phyloP scores from a whole-genome alignment of 1,140 invertebrate genomes.

The Babylonia areolata region DNA sequence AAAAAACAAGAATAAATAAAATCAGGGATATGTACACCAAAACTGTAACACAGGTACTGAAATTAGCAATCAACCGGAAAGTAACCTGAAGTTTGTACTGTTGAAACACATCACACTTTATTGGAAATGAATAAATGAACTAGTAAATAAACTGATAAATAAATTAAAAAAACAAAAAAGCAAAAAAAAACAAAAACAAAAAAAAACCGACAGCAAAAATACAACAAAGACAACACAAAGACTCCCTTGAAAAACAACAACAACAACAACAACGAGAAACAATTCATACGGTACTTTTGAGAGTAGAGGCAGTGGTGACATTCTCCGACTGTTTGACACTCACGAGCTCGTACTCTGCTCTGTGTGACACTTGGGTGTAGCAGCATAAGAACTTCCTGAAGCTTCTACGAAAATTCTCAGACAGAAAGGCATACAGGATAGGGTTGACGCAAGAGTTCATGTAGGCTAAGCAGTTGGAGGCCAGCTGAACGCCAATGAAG shows the following conservation, averaged over 20 bases:
- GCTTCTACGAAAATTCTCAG: constrained; percentile 90
- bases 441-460: constrained; percentile 97
- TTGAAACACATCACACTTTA: no score
- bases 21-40: no score
- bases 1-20: no score
- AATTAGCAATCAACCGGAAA: no score
- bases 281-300: background rate
- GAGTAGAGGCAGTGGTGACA: constrained; percentile 13
- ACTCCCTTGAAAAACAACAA: background rate
- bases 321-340: constrained; percentile 51
- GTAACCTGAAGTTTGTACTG: no score
- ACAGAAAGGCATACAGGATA: constrained; percentile 94
- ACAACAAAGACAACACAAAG: no score
- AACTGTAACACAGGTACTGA: no score
- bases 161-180: background rate
- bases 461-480: constrained; percentile 93
- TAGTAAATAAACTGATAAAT: background rate
- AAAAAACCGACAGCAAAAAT: no score
- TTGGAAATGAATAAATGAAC: background rate
- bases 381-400: constrained; percentile 83
- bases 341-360: constrained; percentile 70
- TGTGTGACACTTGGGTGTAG: constrained; percentile 35
- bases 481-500: constrained; percentile 86
- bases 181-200: background rate
- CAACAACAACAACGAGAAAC: background rate